Percentiles rank a stretch among this genome's conserved stretches.
Evolutionary conservation across 2,888 invertebrate species (phyloP).

Genomic region (Drosophila seclusa): DNA sequence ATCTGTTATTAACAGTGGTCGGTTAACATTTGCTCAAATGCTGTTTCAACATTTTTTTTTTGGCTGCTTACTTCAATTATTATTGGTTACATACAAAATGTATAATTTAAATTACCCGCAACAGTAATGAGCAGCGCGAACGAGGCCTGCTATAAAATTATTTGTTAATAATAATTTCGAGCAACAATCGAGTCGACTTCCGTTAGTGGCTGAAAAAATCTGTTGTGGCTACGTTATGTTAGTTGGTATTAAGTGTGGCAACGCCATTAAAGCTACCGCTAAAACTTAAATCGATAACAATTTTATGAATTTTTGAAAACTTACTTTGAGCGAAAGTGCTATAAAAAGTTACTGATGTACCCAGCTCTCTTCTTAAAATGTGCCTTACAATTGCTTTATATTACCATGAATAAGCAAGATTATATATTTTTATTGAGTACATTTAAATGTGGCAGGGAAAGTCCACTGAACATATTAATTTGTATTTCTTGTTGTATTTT

Average conservation of each 20-base stretch:
- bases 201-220: slow-evolving; percentile 13
- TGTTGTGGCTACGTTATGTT: background rate
- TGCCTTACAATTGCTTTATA: too few relatives aligned
- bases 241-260: slow-evolving; percentile 14
- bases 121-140: slow-evolving; percentile 54
- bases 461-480: slow-evolving; percentile 1
- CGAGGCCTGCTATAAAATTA: slow-evolving; percentile 49
- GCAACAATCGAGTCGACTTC: background rate
- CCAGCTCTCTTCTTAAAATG: too few relatives aligned
- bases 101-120: slow-evolving; percentile 31
- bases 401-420: background rate
- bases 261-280: slow-evolving; percentile 15
- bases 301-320: background rate
- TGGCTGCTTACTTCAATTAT: background rate
- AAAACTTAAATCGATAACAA: slow-evolving; percentile 1
- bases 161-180: background rate
- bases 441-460: background rate
- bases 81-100: too few relatives aligned
- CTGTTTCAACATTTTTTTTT: too few relatives aligned
- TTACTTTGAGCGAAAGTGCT: background rate
- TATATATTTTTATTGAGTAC: background rate
- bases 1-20: background rate
- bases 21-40: background rate
- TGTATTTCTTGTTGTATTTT: background rate
- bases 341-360: background rate